Conservation (phyloP, 2,797 vertebrate genomes). For the Sebastolobus altivelis region DNA sequence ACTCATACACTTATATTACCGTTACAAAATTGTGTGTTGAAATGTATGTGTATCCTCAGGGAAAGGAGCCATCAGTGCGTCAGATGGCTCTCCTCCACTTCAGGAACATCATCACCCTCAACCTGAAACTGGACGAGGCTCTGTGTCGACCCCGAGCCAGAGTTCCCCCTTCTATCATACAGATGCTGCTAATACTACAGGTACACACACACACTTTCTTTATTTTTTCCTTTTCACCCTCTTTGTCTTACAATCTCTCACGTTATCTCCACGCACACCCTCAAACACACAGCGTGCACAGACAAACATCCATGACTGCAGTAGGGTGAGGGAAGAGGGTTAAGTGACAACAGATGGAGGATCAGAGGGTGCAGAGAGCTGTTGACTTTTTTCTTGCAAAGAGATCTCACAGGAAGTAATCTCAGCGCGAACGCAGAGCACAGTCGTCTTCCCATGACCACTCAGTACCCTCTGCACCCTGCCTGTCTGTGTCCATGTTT, state of each 20-base stretch:
- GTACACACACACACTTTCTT: slow-evolving; percentile 71
- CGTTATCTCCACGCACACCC: not conserved
- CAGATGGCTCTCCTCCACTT: slow-evolving; percentile 96
- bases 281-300: not conserved
- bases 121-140: slow-evolving; percentile 94
- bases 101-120: slow-evolving; percentile 95
- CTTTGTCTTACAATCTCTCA: not conserved
- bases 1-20: not conserved
- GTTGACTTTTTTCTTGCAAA: slow-evolving; percentile 11
- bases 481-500: slow-evolving; percentile 17
- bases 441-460: slow-evolving; percentile 75
- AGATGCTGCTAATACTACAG: slow-evolving; percentile 98
- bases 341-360: slow-evolving; percentile 50
- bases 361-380: slow-evolving; percentile 14
- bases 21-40: slow-evolving; percentile 1
- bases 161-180: slow-evolving; percentile 94
- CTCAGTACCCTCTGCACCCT: slow-evolving; percentile 35
- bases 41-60: slow-evolving; percentile 79
- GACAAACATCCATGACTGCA: slow-evolving; percentile 25
- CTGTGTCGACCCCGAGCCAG: slow-evolving; percentile 91
- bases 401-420: slow-evolving; percentile 75
- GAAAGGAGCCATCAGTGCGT: slow-evolving; percentile 95
- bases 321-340: slow-evolving; percentile 5
- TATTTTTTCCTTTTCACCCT: not conserved
- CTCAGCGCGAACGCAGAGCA: slow-evolving; percentile 49